A percentile compares a stretch with the other conserved stretches of the same genome.
Conservation (phyloP, 2,797 vertebrate species). For the Pelochelys cantorii region DNA sequence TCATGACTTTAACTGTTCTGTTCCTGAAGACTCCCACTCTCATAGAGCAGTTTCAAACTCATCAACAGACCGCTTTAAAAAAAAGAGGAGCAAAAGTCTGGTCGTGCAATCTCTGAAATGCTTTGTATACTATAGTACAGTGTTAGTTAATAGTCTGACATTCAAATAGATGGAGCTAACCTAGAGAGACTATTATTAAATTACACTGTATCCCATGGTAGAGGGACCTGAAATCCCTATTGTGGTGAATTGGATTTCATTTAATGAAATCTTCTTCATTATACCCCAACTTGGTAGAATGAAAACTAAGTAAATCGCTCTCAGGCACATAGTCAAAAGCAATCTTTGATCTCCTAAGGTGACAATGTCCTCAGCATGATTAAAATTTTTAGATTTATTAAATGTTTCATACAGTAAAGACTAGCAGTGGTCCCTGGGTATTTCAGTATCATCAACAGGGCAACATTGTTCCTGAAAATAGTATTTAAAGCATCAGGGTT, state of each 20-base stretch:
- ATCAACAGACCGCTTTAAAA: neutral
- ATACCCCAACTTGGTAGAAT: conserved; percentile 58
- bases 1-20: neutral
- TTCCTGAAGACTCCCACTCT: neutral
- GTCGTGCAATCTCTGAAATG: neutral
- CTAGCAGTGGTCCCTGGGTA: conserved; percentile 17
- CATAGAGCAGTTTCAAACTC: neutral
- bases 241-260: conserved; percentile 58
- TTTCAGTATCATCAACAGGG: conserved; percentile 27
- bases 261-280: conserved; percentile 69
- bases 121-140: neutral
- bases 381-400: conserved; percentile 64
- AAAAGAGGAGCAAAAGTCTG: neutral
- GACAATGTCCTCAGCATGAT: conserved; percentile 61
- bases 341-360: conserved; percentile 55
- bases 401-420: conserved; percentile 36
- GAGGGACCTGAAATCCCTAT: conserved; percentile 39
- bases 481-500: neutral
- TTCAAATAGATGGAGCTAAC: conserved; percentile 47
- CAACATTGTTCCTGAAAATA: conserved; percentile 18
- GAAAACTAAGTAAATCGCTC: conserved; percentile 66
- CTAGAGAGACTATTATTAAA: conserved; percentile 64
- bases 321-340: conserved; percentile 19
- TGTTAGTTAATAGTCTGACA: conserved; percentile 19
- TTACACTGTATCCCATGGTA: conserved; percentile 52